These are phyloP conservation scores for Ia io DNA, from an alignment of 2,113 vertebrate genomes.

Conservation along the genomic window DNA sequence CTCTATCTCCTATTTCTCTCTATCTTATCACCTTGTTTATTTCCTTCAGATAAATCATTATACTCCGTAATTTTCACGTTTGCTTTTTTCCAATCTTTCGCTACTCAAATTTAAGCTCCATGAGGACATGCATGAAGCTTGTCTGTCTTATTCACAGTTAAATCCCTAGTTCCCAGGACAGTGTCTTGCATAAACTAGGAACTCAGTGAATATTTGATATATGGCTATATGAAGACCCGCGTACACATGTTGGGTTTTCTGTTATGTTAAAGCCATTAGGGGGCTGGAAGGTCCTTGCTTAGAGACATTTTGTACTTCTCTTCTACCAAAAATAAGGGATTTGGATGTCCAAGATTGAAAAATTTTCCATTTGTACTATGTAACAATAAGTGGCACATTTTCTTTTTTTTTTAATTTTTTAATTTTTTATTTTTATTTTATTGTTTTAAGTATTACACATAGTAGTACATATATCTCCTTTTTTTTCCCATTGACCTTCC, in stretches of 20 bases:
- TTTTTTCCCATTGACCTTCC: no score
- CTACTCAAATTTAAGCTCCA: neutral
- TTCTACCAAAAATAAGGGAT: neutral
- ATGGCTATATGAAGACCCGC: neutral
- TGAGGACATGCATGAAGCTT: neutral
- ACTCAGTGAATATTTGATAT: neutral
- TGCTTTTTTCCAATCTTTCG: neutral
- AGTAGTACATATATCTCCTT: no score
- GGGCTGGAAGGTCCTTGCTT: neutral
- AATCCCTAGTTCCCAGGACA: neutral
- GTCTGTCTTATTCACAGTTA: neutral
- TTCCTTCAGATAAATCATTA: neutral
- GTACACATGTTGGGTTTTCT: neutral
- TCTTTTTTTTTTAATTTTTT: no score
- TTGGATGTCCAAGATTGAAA: neutral
- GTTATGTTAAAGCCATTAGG: neutral
- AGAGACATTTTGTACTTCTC: neutral
- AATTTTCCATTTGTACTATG: neutral
- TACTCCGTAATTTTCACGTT: constrained; percentile 6
- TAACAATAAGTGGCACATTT: neutral
- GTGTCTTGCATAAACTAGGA: neutral
- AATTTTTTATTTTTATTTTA: no score
- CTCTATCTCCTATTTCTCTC: neutral
- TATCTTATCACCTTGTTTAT: neutral
- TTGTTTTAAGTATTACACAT: no score